Evolutionary conservation across 1,140 invertebrate genomes (phyloP).

Genomic region (Zaprionus inermis): DNA sequence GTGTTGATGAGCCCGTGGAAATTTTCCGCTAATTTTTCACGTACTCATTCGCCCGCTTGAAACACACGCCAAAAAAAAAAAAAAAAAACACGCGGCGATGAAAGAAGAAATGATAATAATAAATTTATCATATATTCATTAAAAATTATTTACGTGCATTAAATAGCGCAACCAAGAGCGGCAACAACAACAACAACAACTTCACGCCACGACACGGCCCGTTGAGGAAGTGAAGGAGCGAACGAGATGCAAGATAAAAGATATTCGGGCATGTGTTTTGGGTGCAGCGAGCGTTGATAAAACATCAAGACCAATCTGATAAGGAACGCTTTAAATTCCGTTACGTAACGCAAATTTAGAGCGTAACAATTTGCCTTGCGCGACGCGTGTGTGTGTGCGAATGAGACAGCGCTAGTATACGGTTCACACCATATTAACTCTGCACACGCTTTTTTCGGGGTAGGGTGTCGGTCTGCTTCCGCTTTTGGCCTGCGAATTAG

Average conservation of each 20-base stretch:
- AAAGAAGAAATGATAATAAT: constrained; percentile 8
- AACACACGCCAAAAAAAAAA: constrained; percentile 40
- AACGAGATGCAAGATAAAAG: constrained; percentile 32
- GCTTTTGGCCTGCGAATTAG: constrained; percentile 11
- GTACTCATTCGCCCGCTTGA: constrained; percentile 58
- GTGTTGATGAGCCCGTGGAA: constrained; percentile 60
- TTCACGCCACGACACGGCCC: not conserved
- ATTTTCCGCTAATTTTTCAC: constrained; percentile 76
- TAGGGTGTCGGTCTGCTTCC: constrained; percentile 6
- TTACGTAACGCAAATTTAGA: constrained; percentile 84
- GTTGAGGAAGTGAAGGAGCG: constrained; percentile 18
- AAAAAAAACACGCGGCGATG: not conserved
- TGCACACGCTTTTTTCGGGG: constrained; percentile 5
- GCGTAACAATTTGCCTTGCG: constrained; percentile 51
- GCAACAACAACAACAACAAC: too few species aligned
- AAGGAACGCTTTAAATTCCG: constrained; percentile 83
- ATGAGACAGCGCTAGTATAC: constrained; percentile 16
- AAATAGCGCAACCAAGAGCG: constrained; percentile 51
- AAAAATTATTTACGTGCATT: constrained; percentile 77
- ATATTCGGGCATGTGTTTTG: constrained; percentile 29
- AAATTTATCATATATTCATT: constrained; percentile 78
- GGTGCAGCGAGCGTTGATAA: constrained; percentile 71
- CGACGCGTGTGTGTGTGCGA: constrained; percentile 4
- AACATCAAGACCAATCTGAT: constrained; percentile 80
- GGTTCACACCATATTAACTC: constrained; percentile 34